Percentiles rank a stretch among this genome's conserved stretches.
Evolutionary conservation across 2,888 invertebrate genomes (phyloP).

Genomic region (Parelbella ahira): DNA sequence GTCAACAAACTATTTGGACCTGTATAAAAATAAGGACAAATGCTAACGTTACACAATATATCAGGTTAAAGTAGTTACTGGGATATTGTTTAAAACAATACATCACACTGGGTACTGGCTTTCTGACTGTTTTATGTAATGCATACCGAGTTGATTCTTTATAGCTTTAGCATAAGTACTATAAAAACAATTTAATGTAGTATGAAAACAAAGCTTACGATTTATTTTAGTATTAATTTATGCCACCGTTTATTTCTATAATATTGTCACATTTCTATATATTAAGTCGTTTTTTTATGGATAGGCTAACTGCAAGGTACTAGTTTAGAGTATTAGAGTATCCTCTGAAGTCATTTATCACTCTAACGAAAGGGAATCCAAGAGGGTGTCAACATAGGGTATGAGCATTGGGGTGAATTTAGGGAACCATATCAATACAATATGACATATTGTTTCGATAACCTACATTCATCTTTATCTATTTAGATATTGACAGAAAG

Average conservation of each 20-base stretch:
- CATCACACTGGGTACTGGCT: constrained; percentile 2
- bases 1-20: no score
- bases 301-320: no score
- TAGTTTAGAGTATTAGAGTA: neutral
- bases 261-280: no score
- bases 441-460: no score
- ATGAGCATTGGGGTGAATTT: neutral
- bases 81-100: constrained; percentile 6
- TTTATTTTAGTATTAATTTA: no score
- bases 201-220: no score
- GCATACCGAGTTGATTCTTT: constrained; percentile 6
- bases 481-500: no score
- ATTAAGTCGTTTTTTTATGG: no score
- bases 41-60: constrained; percentile 4
- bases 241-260: no score
- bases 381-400: constrained; percentile 4
- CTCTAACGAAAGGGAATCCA: constrained; percentile 2
- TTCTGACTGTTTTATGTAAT: constrained; percentile 10
- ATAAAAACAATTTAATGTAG: no score
- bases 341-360: neutral
- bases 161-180: neutral
- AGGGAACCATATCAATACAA: constrained; percentile 4
- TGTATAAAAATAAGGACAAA: no score
- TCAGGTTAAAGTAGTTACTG: constrained; percentile 4
- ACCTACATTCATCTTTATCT: no score